Evolutionary conservation across 2,113 vertebrate species (phyloP).

Genomic region (Otis tarda): DNA sequence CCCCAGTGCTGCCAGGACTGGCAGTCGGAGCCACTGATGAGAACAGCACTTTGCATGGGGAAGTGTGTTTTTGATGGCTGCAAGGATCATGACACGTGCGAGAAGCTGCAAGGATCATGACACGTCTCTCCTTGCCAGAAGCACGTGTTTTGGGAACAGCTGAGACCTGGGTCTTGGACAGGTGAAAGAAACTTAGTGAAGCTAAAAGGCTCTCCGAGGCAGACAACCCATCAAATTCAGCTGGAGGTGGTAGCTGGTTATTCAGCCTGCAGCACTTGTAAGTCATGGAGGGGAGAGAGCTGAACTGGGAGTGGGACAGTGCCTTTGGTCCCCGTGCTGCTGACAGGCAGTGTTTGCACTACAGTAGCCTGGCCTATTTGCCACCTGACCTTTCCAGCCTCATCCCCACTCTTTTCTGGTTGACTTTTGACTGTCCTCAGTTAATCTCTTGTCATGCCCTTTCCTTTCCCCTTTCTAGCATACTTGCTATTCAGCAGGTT

Average conservation of each 20-base stretch:
- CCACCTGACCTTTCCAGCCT: constrained; percentile 23
- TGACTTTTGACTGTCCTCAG: constrained; percentile 67
- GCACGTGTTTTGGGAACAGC: accelerated
- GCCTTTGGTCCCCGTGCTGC: neutral
- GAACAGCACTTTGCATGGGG: neutral
- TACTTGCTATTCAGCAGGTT: constrained; percentile 64
- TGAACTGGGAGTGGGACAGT: neutral
- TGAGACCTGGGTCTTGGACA: neutral
- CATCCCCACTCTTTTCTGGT: neutral
- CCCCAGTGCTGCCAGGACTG: neutral
- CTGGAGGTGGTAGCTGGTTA: neutral
- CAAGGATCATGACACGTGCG: neutral
- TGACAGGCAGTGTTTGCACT: neutral
- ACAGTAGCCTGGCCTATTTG: constrained; percentile 28
- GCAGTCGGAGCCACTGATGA: neutral
- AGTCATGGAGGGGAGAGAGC: neutral
- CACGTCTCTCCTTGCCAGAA: neutral
- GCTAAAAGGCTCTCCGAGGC: neutral
- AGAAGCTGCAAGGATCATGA: neutral
- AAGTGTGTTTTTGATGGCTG: neutral
- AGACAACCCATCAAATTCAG: neutral
- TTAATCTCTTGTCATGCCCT: constrained; percentile 58
- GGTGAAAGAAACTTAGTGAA: neutral
- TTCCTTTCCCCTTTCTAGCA: constrained; percentile 50
- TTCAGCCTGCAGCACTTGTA: neutral